Percentiles rank a stretch among this genome's conserved stretches.
These are phyloP conservation scores for Salvator merianae DNA, from an alignment of 2,113 vertebrate genomes.

Conservation along the genomic window DNA sequence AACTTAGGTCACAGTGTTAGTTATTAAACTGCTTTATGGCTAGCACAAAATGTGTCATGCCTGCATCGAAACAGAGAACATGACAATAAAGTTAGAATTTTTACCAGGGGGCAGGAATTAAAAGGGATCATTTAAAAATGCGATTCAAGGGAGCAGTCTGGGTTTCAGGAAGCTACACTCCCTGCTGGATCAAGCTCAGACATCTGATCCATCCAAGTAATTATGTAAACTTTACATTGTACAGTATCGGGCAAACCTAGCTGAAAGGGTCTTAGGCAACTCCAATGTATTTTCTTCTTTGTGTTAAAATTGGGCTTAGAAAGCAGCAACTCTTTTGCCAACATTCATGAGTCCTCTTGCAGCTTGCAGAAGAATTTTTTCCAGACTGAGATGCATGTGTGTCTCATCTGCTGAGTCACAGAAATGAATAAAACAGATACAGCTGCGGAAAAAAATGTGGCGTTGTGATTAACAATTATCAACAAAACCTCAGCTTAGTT, in stretches of 20 bases:
- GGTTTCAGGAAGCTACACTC: background rate
- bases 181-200: background rate
- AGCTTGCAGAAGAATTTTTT: background rate
- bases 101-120: background rate
- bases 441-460: accelerated
- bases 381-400: accelerated
- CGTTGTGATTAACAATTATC: accelerated
- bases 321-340: background rate
- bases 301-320: accelerated
- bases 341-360: accelerated
- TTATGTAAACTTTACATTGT: background rate
- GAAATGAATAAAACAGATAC: background rate
- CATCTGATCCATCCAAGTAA: background rate
- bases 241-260: background rate
- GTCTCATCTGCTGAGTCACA: background rate
- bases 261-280: background rate
- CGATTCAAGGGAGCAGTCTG: background rate
- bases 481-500: background rate
- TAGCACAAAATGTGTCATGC: background rate
- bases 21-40: background rate
- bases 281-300: background rate
- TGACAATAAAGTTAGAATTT: background rate
- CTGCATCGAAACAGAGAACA: background rate
- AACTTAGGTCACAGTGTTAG: background rate
- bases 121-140: background rate